Conservation (phyloP, 1,140 invertebrate genomes). For the Drosophila tsacasi region DNA sequence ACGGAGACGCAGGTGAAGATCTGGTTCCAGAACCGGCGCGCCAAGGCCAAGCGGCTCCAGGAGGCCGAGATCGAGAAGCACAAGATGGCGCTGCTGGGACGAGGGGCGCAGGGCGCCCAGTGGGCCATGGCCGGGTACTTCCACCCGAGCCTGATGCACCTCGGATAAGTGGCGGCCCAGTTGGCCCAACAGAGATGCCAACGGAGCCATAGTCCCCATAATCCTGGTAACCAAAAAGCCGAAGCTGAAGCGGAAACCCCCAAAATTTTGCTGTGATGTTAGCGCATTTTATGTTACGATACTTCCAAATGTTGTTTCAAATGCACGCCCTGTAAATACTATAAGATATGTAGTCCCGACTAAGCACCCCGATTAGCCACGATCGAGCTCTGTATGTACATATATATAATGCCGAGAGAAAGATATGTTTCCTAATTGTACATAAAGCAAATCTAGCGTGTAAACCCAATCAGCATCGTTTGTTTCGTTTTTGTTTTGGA, state of each 20-base stretch:
- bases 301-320: conserved; percentile 76
- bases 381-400: conserved; percentile 59
- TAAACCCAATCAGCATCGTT: conserved; percentile 46
- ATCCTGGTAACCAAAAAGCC: conserved; percentile 69
- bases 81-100: conserved; percentile 90
- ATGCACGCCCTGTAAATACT: conserved; percentile 80
- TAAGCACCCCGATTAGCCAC: conserved; percentile 22
- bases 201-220: conserved; percentile 28
- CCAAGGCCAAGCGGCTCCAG: conserved; percentile 97
- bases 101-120: conserved; percentile 81
- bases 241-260: conserved; percentile 55
- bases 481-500: conserved; percentile 57
- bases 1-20: conserved; percentile 99
- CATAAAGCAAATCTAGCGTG: conserved; percentile 49
- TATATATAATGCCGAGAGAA: conserved; percentile 51
- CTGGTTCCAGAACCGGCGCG: conserved; percentile 98
- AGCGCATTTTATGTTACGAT: conserved; percentile 84
- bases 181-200: conserved; percentile 43
- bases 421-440: conserved; percentile 80
- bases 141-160: conserved; percentile 84
- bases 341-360: conserved; percentile 40
- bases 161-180: conserved; percentile 83
- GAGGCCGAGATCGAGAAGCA: conserved; percentile 97
- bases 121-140: conserved; percentile 85
- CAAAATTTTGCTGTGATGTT: conserved; percentile 85